Evolutionary conservation across 2,888 invertebrate genomes (phyloP).

Genomic region (Drosophila greeni): DNA sequence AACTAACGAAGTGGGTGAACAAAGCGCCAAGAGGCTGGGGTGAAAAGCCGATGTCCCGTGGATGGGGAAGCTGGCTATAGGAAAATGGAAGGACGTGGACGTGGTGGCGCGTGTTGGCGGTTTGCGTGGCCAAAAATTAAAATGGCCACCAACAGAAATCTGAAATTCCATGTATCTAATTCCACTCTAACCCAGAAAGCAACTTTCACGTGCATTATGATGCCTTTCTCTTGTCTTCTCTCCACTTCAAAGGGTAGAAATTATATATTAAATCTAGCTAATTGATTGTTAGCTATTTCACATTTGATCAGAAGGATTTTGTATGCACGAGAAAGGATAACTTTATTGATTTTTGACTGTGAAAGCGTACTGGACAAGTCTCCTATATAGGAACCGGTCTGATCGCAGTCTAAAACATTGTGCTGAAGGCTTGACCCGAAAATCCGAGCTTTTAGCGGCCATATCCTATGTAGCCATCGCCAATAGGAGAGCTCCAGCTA

Average conservation of each 20-base stretch:
- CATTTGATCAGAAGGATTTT: neutral
- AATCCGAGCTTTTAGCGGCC: constrained; percentile 2
- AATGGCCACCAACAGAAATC: constrained; percentile 56
- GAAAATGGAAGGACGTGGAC: constrained; percentile 15
- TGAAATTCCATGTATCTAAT: constrained; percentile 66
- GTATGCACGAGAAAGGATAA: neutral
- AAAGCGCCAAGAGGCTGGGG: constrained; percentile 24
- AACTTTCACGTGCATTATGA: constrained; percentile 53
- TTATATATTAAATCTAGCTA: neutral
- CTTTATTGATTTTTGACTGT: constrained; percentile 6
- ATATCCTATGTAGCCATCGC: constrained; percentile 9
- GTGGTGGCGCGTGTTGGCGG: constrained; percentile 59
- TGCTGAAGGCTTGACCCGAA: neutral
- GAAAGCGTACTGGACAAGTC: neutral
- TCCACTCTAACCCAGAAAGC: constrained; percentile 43
- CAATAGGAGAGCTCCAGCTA: constrained; percentile 1
- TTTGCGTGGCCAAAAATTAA: constrained; percentile 54
- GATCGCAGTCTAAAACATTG: neutral
- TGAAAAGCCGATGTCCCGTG: neutral
- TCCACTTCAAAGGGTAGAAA: neutral
- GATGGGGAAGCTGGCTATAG: neutral
- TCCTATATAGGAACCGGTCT: neutral
- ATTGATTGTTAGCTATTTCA: neutral
- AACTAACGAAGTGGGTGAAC: constrained; percentile 70
- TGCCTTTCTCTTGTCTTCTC: neutral